Evolutionary conservation across 2,113 vertebrate genomes (phyloP), one percentile per base, ranked within the genome.

Genomic region (Microcebus murinus): DNA sequence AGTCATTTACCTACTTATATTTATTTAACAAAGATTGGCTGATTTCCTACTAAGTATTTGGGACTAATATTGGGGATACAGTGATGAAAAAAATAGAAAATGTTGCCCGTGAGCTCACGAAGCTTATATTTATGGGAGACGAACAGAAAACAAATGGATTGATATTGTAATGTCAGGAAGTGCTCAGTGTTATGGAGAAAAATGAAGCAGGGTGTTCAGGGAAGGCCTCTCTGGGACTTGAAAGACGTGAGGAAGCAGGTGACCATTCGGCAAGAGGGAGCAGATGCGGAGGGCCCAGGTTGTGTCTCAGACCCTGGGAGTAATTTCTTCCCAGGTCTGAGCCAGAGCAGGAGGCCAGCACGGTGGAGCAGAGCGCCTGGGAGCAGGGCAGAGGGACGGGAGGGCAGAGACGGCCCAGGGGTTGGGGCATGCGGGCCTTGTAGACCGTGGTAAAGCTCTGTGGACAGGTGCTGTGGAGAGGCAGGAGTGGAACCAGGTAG

Each of bases 351-450:
- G 4, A 36, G 34, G 48, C 23, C 59, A 3, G 7, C 1, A 0
- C 3, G 34, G 17, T 34, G 52, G 42, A 27, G 6, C 14, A 77
- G 18, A 71, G 55, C 1, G 21, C 63, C 6, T 27, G 7, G 39
- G 6, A 13, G 27, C 2, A 8, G 12, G 8, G 29, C 2, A 2
- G 42, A 18, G 25, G 27, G n/a, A 12, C 7, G 18, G 20, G 36
- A 65, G 4, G 57, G 39, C 20, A 20, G 57, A 68, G 42, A 48
- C 21, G 8, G 14, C 14, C n/a, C 23, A 14, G 48, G 6, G 29
- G 2, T 20, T 11, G 21, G 57, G 34, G 29, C 23, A 31, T 23
- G 45, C 9, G 57, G 34, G n/a, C 31, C 12, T 39, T 25, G 15
- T 29, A 8, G 29, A 31, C 11, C 61, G 52, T 0, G 10, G 27